Conservation (phyloP, 2,888 invertebrate species). For the Dicyrtoma fusca region DNA sequence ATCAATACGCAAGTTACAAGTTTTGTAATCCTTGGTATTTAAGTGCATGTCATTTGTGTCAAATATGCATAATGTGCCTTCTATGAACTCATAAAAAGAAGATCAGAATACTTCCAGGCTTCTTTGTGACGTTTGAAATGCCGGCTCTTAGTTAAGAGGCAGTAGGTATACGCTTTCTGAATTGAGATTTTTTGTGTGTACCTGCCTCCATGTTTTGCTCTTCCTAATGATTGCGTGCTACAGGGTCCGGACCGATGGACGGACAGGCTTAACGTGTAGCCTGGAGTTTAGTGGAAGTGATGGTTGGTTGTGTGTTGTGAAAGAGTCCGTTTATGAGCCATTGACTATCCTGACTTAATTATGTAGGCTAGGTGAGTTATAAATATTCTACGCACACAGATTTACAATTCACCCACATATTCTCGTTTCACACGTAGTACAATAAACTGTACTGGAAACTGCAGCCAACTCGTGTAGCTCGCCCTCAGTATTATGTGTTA, state of each 20-base stretch:
- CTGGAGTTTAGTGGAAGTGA: too few relatives aligned
- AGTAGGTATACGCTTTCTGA: too few relatives aligned
- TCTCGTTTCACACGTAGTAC: slow-evolving; percentile 17
- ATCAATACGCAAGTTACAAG: too few relatives aligned
- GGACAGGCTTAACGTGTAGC: too few relatives aligned
- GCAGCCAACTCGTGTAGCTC: neutral
- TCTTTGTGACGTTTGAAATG: slow-evolving; percentile 14
- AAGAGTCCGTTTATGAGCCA: slow-evolving; percentile 10
- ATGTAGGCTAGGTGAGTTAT: slow-evolving; percentile 16
- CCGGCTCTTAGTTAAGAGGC: slow-evolving; percentile 2
- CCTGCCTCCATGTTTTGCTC: too few relatives aligned
- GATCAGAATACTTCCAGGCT: slow-evolving; percentile 1
- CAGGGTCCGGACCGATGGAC: too few relatives aligned
- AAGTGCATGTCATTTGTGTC: slow-evolving; percentile 5
- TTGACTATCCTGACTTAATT: slow-evolving; percentile 16
- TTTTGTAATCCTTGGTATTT: neutral
- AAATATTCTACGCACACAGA: slow-evolving; percentile 31
- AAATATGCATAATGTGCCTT: slow-evolving; percentile 10
- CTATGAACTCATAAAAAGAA: slow-evolving; percentile 28
- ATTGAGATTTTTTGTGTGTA: too few relatives aligned
- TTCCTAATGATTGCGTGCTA: too few relatives aligned
- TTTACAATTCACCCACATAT: slow-evolving; percentile 24
- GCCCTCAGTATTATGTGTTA: neutral
- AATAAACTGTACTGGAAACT: too few relatives aligned
- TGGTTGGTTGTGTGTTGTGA: neutral